Evolutionary conservation across 2,113 vertebrate genomes (phyloP), one percentile per base, ranked within the genome.

Genomic region (Ifrita kowaldi): DNA sequence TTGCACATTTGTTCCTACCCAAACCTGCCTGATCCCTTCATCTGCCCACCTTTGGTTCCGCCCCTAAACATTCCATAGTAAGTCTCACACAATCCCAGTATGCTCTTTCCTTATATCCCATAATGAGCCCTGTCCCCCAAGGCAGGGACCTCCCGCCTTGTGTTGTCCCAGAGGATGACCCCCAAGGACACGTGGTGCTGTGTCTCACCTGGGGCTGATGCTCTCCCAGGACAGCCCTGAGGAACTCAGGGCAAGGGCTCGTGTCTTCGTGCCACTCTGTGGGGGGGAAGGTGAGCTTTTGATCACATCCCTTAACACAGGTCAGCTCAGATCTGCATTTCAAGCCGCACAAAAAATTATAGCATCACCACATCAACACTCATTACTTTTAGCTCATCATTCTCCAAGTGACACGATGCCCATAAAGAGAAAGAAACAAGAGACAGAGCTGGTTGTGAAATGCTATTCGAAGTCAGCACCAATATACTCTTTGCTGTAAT

Each of bases 101-200:
- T 10, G 21, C 33, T 56, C 7, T 71, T 67, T 23, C 41, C 8
- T 55, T 74, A 13, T 13, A 46, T 18, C 8, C 6, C 18, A 21
- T 12, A 41, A 53, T 7, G 10, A 52, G 19, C 44, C 4, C 27
- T 27, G 13, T 24, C 5, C 16, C 9, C 10, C 50, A 32, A 16
- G 16, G 37, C 9, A 74, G 32, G 37, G 37, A 57, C 3, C 15
- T 15, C 32, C 14, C 24, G 24, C 19, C 44, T 62, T 13, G n/a
- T 8, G 11, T 1, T 37, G n/a, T 28, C 27, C 33, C 0, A 0
- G 10, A 65, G 17, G 62, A n/a, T 12, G 6, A 11, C 2, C 8
- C 18, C 18, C 7, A 28, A 22, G 24, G 16, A 47, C 35, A 23
- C 8, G 27, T 0, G 1, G 16, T 27, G 11, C 57, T 55, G 49